Base-by-base conservation (phyloP, 2,113 vertebrate species). In the Megalops atlanticus region DNA sequence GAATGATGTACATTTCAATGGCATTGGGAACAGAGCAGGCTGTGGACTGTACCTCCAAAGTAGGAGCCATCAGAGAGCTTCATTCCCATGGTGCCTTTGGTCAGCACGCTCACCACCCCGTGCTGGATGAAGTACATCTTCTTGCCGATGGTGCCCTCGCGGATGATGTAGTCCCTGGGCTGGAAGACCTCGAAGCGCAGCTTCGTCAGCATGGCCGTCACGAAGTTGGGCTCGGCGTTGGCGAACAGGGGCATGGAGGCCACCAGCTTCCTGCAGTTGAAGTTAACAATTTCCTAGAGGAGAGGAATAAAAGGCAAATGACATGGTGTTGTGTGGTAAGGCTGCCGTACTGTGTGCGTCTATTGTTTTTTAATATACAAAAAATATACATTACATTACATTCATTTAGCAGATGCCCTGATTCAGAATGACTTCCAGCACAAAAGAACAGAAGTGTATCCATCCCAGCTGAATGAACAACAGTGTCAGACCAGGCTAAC, bases 71-170 rank as follows among this genome's bases (percentile, higher is more conserved):
- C 98, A 0, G 97, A 97, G n/a, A 99, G 95, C 76, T 99, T 99
- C 95, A 98, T 95, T 64, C 96, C 96, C 18, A 96, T 92, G 58
- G 95, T 97, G 75, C 96, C 96, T 84, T 97, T 97, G 76, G 96
- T 97, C 81, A 97, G 95, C 83, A 97, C 95, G 3, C 94, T 97
- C 87, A 97, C 95, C 81, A 97, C 96, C 0, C 96, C 96, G 0
- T 97, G 98, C 86, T 99, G 98, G 91, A 99, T 99, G 92, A 99
- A 99, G 87, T 98, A 99, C 98, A 99, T 99, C 92, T 99, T 99
- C 93, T 98, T 99, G 83, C 98, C 98, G 0, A 99, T 96, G 81
- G 97, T 99, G 3, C 98, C 98, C 84, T 99, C 98, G 0, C 97
- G 94, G 89, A 99, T 96, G 47, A 99, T 99, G 90, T 97, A 99